Evolutionary conservation across 2,888 invertebrate species (phyloP).

Genomic region (Limulus polyphemus): DNA sequence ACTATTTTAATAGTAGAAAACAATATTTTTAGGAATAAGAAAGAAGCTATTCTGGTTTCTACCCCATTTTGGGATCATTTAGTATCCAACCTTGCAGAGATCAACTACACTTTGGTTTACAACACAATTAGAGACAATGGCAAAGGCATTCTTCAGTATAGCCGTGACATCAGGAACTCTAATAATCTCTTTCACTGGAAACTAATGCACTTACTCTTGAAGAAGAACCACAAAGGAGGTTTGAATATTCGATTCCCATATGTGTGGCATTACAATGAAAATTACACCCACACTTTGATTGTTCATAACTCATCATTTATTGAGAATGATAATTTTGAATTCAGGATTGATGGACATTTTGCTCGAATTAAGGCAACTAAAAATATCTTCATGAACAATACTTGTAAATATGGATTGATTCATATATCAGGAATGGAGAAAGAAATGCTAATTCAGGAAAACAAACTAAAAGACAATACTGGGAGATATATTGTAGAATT

Average conservation of each 20-base stretch:
- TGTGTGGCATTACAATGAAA: constrained; percentile 89
- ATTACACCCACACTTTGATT: constrained; percentile 78
- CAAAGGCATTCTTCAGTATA: constrained; percentile 70
- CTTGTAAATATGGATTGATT: constrained; percentile 65
- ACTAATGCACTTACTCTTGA: constrained; percentile 70
- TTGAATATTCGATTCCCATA: constrained; percentile 80
- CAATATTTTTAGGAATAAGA: constrained; percentile 63
- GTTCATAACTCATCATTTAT: constrained; percentile 77
- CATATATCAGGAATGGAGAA: constrained; percentile 92
- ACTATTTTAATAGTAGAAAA: constrained; percentile 64
- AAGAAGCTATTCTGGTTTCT: constrained; percentile 66
- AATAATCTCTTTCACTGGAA: constrained; percentile 96
- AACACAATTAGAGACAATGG: constrained; percentile 76
- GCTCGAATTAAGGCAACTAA: constrained; percentile 73
- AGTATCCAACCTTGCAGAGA: constrained; percentile 39
- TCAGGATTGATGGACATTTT: constrained; percentile 85
- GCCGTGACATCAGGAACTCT: constrained; percentile 81
- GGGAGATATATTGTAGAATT: constrained; percentile 77
- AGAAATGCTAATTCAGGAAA: constrained; percentile 66
- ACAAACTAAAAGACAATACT: constrained; percentile 62
- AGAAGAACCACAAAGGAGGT: constrained; percentile 72
- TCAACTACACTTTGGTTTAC: constrained; percentile 75
- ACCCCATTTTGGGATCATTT: constrained; percentile 67
- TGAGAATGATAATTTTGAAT: constrained; percentile 64
- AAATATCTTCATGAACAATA: constrained; percentile 71